These are phyloP conservation scores for Esperia sulphurella DNA, from an alignment of 2,888 invertebrate species.

Conservation along the genomic window DNA sequence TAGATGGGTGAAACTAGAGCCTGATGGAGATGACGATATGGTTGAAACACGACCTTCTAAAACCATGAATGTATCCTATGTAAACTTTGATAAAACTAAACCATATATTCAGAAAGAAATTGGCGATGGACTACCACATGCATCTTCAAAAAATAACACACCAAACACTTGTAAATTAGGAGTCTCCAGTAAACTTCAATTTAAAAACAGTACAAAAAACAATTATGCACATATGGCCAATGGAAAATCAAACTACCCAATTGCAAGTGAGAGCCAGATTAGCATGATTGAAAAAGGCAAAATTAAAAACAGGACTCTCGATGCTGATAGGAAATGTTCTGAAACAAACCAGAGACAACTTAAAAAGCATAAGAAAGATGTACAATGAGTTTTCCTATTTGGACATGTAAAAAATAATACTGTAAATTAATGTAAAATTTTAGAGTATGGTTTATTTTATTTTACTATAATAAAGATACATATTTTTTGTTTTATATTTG, in stretches of 20 bases:
- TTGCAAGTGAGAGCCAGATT: conserved; percentile 31
- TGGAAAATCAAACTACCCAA: conserved; percentile 25
- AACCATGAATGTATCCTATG: conserved; percentile 50
- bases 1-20: conserved; percentile 46
- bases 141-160: conserved; percentile 23
- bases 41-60: conserved; percentile 29
- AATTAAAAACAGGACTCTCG: conserved; percentile 37
- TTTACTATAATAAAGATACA: background rate
- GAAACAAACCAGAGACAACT: conserved; percentile 33
- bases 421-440: background rate
- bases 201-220: conserved; percentile 20
- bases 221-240: conserved; percentile 21
- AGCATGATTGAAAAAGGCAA: conserved; percentile 37
- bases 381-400: conserved; percentile 6
- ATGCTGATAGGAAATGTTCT: conserved; percentile 34
- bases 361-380: conserved; percentile 55
- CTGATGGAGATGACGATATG: conserved; percentile 49
- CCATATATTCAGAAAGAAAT: conserved; percentile 45
- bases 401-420: background rate
- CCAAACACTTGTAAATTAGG: conserved; percentile 13
- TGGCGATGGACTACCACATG: conserved; percentile 36
- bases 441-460: background rate
- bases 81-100: conserved; percentile 67
- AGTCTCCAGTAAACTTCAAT: conserved; percentile 23
- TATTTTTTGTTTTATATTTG: too few relatives aligned